Evolutionary conservation across 2,888 invertebrate genomes (phyloP).

Genomic region (Acronicta aceris): DNA sequence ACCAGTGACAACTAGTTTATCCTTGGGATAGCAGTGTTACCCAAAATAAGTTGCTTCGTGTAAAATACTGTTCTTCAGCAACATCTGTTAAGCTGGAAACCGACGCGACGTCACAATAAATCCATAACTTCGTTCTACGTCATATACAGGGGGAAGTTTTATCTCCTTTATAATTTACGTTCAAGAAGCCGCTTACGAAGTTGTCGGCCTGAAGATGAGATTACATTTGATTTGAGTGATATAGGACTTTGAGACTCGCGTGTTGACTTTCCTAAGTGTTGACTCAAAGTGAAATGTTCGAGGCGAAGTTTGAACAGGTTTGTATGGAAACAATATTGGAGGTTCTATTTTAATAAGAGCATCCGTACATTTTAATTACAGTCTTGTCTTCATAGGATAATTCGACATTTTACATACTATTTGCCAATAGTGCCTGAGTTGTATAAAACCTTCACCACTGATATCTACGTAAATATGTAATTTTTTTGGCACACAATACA

Average conservation of each 20-base stretch:
- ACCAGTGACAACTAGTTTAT: too few species aligned
- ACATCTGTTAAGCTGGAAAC: too few species aligned
- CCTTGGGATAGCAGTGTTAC: too few species aligned
- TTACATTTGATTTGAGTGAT: constrained; percentile 44
- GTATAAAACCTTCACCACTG: too few species aligned
- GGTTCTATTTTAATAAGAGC: neutral
- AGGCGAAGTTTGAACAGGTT: constrained; percentile 1
- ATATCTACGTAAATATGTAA: too few species aligned
- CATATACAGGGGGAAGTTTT: constrained; percentile 6
- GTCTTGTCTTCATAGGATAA: too few species aligned
- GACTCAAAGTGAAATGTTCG: constrained; percentile 13
- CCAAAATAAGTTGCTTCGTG: too few species aligned
- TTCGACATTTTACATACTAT: too few species aligned
- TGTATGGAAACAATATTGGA: neutral
- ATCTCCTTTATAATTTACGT: constrained; percentile 24
- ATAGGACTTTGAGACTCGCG: constrained; percentile 29
- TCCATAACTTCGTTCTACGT: neutral
- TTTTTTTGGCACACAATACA: too few species aligned
- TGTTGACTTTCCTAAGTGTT: constrained; percentile 18
- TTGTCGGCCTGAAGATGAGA: constrained; percentile 24
- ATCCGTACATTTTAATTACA: neutral
- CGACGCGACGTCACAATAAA: constrained; percentile 3
- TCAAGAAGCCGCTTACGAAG: constrained; percentile 17
- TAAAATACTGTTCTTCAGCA: too few species aligned
- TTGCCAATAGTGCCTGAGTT: too few species aligned